Evolutionary conservation across 2,113 vertebrate genomes (phyloP), one percentile per base, ranked within the genome.

Genomic region (Herpetotheres cachinnans): DNA sequence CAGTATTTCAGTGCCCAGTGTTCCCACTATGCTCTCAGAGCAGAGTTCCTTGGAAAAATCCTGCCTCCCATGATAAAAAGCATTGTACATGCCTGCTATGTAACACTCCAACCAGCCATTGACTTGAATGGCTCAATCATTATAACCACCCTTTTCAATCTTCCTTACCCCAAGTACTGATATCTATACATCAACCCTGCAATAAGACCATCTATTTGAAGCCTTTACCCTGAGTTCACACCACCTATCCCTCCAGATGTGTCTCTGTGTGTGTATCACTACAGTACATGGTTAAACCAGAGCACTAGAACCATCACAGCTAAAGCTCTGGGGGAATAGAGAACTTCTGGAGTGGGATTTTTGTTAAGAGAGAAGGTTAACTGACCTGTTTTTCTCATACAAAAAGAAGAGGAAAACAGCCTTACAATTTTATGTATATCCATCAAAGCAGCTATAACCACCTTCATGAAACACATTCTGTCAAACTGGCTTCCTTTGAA

Each of bases 71-170:
- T 1, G 1, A 15, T 4, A 7, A 42, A 13, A 56, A 77, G 14
- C 0, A 1, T 1, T 11, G 19, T 15, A 61, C 13, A 6, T 0
- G 1, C 25, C 67, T 50, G 18, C 21, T 67, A 6, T 9, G 12
- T 13, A 81, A 59, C 11, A 21, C 26, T 50, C 13, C 52, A 47
- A 34, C 34, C 47, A 87, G 55, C 2, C 34, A 11, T 2, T 62
- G 29, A 49, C 25, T 15, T 14, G 13, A 66, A 19, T 5, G 10
- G 19, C 14, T 69, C 15, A 4, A 1, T 44, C 38, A 7, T 22
- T 50, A 10, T 7, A 59, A 58, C 4, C 30, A 50, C 17, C 16
- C 4, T 82, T 44, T n/a, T 42, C 44, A 27, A 34, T 13, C 47
- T 56, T 73, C 42, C 52, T 62, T 52, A 29, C 24, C 22, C 27